phyloP scores from a whole-genome alignment of 2,888 invertebrate genomes.

The Drymonia ruficornis region DNA sequence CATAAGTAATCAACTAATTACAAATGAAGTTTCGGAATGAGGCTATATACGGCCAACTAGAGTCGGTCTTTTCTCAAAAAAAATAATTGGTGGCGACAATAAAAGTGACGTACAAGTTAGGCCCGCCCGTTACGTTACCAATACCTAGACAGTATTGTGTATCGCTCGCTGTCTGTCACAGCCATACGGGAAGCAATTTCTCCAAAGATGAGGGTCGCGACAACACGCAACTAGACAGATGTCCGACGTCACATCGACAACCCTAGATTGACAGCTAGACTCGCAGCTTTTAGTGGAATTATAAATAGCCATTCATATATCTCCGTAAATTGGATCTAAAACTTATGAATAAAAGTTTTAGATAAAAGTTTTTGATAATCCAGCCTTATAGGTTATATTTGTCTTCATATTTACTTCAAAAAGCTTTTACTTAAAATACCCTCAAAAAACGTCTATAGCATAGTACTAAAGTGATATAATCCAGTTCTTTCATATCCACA shows the following conservation, averaged over 20 bases:
- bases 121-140: too few species aligned
- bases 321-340: not conserved
- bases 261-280: conserved; percentile 52
- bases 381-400: too few species aligned
- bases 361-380: too few species aligned
- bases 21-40: too few species aligned
- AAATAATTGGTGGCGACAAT: too few species aligned
- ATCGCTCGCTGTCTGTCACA: conserved; percentile 58
- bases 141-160: conserved; percentile 30
- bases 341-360: not conserved
- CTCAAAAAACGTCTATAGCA: not conserved
- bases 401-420: not conserved
- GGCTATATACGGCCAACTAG: too few species aligned
- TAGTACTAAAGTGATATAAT: not conserved
- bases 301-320: not conserved
- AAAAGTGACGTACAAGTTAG: too few species aligned
- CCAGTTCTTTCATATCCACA: conserved; percentile 8
- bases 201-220: conserved; percentile 72
- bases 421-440: not conserved
- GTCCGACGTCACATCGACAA: conserved; percentile 56
- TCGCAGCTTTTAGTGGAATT: conserved; percentile 3
- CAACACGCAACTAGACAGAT: conserved; percentile 70
- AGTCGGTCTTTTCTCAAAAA: too few species aligned
- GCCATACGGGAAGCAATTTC: conserved; percentile 69
- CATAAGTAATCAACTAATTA: too few species aligned